phyloP scores from a whole-genome alignment of 1,140 invertebrate species.

The Spodoptera litura region DNA sequence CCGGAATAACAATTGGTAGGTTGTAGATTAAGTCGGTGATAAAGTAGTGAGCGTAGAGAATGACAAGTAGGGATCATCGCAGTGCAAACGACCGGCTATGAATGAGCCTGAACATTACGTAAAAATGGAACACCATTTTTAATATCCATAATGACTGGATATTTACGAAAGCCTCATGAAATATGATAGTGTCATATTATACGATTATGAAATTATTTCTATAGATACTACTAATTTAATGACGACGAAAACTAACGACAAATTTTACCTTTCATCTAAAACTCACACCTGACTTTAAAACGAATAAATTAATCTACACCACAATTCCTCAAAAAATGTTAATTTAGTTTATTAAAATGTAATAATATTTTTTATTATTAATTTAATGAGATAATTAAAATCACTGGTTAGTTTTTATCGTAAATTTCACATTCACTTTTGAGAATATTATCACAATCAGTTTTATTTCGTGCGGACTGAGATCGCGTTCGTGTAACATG shows the following conservation, averaged over 20 bases:
- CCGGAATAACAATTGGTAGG: constrained; percentile 31
- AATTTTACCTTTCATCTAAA: not conserved
- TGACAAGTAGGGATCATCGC: constrained; percentile 39
- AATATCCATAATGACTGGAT: not conserved
- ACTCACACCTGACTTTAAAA: not conserved
- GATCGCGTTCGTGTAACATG: constrained; percentile 48
- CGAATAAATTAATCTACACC: not conserved
- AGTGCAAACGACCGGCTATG: constrained; percentile 25
- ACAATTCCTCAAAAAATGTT: not conserved
- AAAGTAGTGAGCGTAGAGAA: constrained; percentile 40
- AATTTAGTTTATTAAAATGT: not conserved
- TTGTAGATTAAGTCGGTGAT: constrained; percentile 32
- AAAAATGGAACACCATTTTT: constrained; percentile 5
- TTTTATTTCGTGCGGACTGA: constrained; percentile 6
- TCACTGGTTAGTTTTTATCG: constrained; percentile 22
- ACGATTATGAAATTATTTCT: no score
- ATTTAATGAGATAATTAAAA: constrained; percentile 1
- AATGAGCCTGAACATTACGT: constrained; percentile 13
- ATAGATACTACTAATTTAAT: no score
- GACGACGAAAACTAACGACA: not conserved
- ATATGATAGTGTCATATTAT: no score
- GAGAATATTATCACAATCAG: constrained; percentile 35
- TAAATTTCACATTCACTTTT: constrained; percentile 27
- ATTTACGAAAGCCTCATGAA: no score
- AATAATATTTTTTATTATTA: not conserved